Percentiles rank a stretch among this genome's conserved stretches.
Conservation (phyloP, 2,113 vertebrate genomes). For the Tetrao urogallus region DNA sequence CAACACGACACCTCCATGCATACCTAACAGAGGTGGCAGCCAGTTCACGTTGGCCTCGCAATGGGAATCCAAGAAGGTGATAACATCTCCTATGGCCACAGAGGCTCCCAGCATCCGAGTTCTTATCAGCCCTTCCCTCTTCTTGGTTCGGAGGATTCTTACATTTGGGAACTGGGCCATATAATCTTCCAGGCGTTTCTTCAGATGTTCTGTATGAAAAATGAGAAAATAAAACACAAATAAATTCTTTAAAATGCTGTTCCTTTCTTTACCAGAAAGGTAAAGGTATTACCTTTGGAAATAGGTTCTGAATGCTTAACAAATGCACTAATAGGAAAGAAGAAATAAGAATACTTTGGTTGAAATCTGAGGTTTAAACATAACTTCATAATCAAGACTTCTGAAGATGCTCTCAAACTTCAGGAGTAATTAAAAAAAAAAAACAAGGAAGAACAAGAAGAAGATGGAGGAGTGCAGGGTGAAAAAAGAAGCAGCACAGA, state of each 20-base stretch:
- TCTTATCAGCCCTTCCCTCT: constrained; percentile 93
- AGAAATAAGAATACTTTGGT: not conserved
- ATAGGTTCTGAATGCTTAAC: not conserved
- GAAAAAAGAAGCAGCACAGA: not conserved
- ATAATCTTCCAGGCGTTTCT: constrained; percentile 91
- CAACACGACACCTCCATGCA: not conserved
- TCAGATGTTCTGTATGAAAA: constrained; percentile 84
- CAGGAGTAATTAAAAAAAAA: not conserved
- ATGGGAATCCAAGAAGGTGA: constrained; percentile 97
- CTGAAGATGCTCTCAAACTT: not conserved
- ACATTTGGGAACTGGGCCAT: constrained; percentile 91
- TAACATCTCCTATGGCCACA: constrained; percentile 88
- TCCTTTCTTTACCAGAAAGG: not conserved
- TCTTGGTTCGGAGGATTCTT: constrained; percentile 91
- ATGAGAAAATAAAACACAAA: not conserved
- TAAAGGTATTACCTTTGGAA: not conserved
- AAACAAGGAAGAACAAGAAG: not conserved
- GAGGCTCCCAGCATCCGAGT: constrained; percentile 93
- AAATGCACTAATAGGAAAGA: not conserved
- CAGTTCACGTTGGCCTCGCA: constrained; percentile 98
- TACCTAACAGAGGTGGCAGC: constrained; percentile 94
- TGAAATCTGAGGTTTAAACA: not conserved
- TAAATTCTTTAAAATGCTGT: accelerated
- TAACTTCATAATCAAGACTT: not conserved
- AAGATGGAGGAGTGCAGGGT: not conserved